Percentiles rank a stretch among this genome's conserved stretches.
Evolutionary conservation across 1,140 invertebrate species (phyloP).

Genomic region (Aphaenogaster ashmeadi): DNA sequence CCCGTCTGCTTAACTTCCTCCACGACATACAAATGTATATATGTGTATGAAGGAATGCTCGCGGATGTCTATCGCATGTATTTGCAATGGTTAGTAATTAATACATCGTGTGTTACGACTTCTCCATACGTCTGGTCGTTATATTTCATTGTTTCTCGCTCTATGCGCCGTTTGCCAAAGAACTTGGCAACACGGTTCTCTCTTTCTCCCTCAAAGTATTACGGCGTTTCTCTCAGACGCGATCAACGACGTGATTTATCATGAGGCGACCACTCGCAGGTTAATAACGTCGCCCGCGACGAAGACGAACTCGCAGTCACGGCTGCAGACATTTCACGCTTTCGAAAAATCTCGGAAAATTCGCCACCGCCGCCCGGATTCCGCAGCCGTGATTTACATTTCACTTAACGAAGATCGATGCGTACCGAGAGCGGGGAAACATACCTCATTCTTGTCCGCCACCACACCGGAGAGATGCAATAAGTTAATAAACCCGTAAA

Average conservation of each 20-base stretch:
- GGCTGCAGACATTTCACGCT: constrained; percentile 27
- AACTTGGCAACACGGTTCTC: not conserved
- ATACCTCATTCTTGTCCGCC: constrained; percentile 9
- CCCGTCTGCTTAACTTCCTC: not conserved
- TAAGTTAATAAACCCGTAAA: not conserved
- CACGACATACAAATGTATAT: not conserved
- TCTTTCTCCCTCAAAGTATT: not conserved
- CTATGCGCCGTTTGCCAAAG: constrained; percentile 24
- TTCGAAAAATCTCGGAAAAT: constrained; percentile 68
- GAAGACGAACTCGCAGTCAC: constrained; percentile 65
- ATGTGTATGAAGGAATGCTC: not conserved
- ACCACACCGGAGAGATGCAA: not conserved
- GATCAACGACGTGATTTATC: constrained; percentile 60
- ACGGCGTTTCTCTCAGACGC: not conserved
- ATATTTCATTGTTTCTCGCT: constrained; percentile 40
- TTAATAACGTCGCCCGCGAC: constrained; percentile 67
- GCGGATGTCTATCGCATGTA: not conserved
- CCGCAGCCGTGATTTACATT: constrained; percentile 66
- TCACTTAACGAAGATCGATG: constrained; percentile 64
- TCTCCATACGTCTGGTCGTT: not conserved
- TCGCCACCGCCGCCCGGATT: constrained; percentile 38
- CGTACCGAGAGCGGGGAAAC: constrained; percentile 15
- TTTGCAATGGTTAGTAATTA: not conserved
- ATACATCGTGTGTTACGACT: not conserved
- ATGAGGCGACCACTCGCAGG: constrained; percentile 20